These are phyloP conservation scores for Panthera leo DNA, from an alignment of 2,113 vertebrate genomes.

Conservation along the genomic window DNA sequence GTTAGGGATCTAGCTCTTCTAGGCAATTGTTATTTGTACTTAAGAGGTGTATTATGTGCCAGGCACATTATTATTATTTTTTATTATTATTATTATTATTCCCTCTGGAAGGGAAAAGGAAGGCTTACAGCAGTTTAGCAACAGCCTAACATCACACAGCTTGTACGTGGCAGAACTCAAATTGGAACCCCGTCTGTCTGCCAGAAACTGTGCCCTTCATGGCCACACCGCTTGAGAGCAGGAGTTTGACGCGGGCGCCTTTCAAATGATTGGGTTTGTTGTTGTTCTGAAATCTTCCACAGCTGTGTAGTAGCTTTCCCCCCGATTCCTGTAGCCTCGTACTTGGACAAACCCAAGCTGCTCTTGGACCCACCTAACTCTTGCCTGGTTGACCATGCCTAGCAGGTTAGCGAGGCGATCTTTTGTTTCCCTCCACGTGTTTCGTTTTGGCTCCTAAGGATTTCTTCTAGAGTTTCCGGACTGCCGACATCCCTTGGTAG, in stretches of 20 bases:
- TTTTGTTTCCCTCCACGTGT: background rate
- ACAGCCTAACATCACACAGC: background rate
- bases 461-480: background rate
- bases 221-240: background rate
- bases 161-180: background rate
- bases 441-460: background rate
- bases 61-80: fast-evolving
- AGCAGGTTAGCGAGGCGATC: background rate
- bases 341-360: background rate
- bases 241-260: background rate
- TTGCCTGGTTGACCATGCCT: background rate
- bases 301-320: background rate
- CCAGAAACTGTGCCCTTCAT: background rate
- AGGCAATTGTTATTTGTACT: background rate
- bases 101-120: background rate
- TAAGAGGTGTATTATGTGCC: background rate
- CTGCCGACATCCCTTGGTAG: background rate
- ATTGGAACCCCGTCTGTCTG: background rate
- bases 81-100: background rate
- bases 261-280: background rate
- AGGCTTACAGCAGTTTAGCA: background rate
- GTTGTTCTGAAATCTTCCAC: constrained; percentile 32
- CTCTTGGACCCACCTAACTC: background rate
- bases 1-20: background rate
- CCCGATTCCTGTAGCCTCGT: background rate